Evolutionary conservation across 2,888 invertebrate species (phyloP), one percentile per base, ranked within the genome.

Genomic region (Lobophora halterata): DNA sequence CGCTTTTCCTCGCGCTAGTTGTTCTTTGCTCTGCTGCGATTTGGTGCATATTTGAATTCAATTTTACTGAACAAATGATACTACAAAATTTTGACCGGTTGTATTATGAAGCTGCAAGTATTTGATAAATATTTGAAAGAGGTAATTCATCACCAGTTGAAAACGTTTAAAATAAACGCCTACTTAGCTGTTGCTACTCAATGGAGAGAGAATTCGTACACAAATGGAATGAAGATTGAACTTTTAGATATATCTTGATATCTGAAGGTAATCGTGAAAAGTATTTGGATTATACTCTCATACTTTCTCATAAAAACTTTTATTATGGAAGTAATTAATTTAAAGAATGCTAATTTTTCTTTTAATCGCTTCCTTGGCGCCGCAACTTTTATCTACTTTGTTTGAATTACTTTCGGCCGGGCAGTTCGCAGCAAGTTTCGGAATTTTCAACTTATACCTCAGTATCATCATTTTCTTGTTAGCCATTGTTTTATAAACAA

Each of bases 321-420:
- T 77, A 72, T 77, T 81, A 78, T 71, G 73, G 67, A 72, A 73
- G 79, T 82, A 86, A 85, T 85, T 86, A 85, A 83, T 85, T 82
- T 76, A 72, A 79, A 82, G 83, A 83, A 81, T 83, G 83, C 76
- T 67, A 85, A 85, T 85, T 85, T 86, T 80, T 81, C 79, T 78
- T 83, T 81, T 80, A 82, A 81, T 85, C 79, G 79, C 81, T 82
- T 79, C 78, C 76, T 79, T 76, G 74, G 76, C 74, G 71, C 71
- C 72, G 70, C 79, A 79, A 86, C 80, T 86, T 83, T 83, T 82
- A 82, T 81, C 82, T 81, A 79, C 82, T 82, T 82, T 81, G 80
- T 83, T 83, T 75, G 81, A 81, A 85, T 82, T 83, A 80, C 77
- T 81, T 83, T 81, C 73, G 68, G 69, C 57, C 66, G 71, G 69